Evolutionary conservation across 2,888 invertebrate genomes (phyloP).

Genomic region (Eremobia ochroleuca): DNA sequence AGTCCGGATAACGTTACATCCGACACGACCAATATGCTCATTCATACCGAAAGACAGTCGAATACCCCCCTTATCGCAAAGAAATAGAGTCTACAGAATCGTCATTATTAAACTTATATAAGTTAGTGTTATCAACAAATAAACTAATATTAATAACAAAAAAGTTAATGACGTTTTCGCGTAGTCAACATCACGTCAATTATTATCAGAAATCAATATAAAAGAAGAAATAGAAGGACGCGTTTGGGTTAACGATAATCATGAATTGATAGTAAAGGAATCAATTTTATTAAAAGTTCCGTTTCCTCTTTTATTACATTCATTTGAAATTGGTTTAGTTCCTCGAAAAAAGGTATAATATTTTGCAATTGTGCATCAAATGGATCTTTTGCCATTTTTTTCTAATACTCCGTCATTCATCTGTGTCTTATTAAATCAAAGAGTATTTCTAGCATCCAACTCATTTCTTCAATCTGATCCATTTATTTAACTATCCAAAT

Average conservation of each 20-base stretch:
- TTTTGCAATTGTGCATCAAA: neutral
- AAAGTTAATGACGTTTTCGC: constrained; percentile 52
- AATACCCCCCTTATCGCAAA: constrained; percentile 47
- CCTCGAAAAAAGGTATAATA: neutral
- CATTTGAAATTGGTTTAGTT: neutral
- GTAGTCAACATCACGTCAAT: constrained; percentile 38
- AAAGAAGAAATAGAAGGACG: constrained; percentile 25
- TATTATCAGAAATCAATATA: constrained; percentile 42
- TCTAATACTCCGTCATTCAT: neutral
- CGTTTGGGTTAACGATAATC: constrained; percentile 22
- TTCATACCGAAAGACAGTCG: constrained; percentile 36
- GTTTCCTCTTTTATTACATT: neutral
- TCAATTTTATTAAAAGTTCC: neutral
- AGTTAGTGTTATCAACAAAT: constrained; percentile 61
- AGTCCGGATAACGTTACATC: constrained; percentile 65
- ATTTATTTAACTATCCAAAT: constrained; percentile 13
- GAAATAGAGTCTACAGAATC: constrained; percentile 48
- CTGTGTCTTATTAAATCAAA: neutral
- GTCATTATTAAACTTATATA: constrained; percentile 48
- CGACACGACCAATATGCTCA: constrained; percentile 49
- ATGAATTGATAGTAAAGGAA: constrained; percentile 7
- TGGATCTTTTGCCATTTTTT: neutral
- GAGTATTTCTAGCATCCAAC: neutral
- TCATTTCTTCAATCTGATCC: constrained; percentile 23
- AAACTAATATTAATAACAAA: constrained; percentile 50